phyloP scores from a whole-genome alignment of 2,797 vertebrate species.

The Lates japonicus region DNA sequence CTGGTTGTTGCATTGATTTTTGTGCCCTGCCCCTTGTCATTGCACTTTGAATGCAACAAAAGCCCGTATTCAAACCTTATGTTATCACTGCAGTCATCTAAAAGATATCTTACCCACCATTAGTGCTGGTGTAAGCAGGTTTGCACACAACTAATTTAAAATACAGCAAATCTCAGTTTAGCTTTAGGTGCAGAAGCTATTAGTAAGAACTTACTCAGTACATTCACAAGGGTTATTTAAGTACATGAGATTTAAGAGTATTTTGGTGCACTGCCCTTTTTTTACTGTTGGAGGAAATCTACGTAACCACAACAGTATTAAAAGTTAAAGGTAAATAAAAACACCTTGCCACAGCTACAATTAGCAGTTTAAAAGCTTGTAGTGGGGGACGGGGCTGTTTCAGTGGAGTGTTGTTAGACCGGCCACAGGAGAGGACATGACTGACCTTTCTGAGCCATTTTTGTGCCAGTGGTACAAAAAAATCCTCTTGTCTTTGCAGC shows the following conservation, averaged over 20 bases:
- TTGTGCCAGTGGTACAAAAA: slow-evolving; percentile 33
- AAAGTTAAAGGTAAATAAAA: slow-evolving; percentile 9
- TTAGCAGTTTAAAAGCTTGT: background rate
- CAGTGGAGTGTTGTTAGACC: slow-evolving; percentile 4
- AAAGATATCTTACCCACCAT: background rate
- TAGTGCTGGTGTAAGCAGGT: background rate
- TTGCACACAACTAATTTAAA: background rate
- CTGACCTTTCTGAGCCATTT: slow-evolving; percentile 40
- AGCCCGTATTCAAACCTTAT: background rate
- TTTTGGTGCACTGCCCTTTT: background rate
- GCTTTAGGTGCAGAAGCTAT: background rate
- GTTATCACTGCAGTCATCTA: background rate
- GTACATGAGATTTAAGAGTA: no score
- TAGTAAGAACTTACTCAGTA: background rate
- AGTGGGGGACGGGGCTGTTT: background rate
- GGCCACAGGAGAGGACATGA: background rate
- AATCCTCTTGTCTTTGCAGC: slow-evolving; percentile 27
- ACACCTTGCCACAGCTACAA: background rate
- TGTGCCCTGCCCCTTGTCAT: background rate
- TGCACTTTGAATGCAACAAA: background rate
- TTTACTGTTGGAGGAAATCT: background rate
- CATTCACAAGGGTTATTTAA: background rate
- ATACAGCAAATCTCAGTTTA: background rate
- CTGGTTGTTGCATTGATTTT: background rate
- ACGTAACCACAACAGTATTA: background rate